A percentile compares a stretch with the other conserved stretches of the same genome.
phyloP scores from a whole-genome alignment of 2,888 invertebrate genomes.

The Linyphia triangularis region DNA sequence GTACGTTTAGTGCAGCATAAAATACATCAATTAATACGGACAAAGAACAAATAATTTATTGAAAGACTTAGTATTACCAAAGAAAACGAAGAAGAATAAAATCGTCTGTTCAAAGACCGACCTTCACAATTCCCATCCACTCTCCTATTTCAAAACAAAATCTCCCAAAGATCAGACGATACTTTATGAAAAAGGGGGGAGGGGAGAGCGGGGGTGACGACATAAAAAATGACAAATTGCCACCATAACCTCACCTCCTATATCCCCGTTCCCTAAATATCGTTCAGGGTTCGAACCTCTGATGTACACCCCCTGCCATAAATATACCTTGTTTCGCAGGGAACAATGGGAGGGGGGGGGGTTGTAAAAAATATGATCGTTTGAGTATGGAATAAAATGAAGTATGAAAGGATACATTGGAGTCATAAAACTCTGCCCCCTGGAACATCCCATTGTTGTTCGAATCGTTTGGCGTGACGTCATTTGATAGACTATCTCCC shows the following conservation, averaged over 20 bases:
- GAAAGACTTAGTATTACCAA: too few species aligned
- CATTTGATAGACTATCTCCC: constrained; percentile 11
- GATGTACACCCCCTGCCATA: not conserved
- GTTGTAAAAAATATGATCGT: not conserved
- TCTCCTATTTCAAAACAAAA: not conserved
- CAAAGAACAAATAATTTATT: too few species aligned
- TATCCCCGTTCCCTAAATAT: not conserved
- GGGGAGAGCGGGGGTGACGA: not conserved
- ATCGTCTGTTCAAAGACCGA: too few species aligned
- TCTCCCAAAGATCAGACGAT: not conserved
- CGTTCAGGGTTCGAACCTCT: not conserved
- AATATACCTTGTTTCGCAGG: not conserved
- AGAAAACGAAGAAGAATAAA: too few species aligned
- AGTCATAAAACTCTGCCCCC: constrained; percentile 57
- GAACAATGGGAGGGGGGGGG: not conserved
- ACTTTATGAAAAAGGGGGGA: not conserved
- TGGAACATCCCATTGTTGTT: constrained; percentile 55
- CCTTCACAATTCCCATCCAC: not conserved
- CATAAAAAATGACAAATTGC: not conserved
- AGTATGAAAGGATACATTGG: constrained; percentile 5
- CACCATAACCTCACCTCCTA: not conserved
- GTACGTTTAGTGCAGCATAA: too few species aligned
- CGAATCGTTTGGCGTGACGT: constrained; percentile 39
- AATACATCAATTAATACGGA: too few species aligned
- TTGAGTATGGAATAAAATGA: constrained; percentile 55